Evolutionary conservation across 2,113 vertebrate genomes (phyloP), one percentile per base, ranked within the genome.

Genomic region (Hassar affinis): DNA sequence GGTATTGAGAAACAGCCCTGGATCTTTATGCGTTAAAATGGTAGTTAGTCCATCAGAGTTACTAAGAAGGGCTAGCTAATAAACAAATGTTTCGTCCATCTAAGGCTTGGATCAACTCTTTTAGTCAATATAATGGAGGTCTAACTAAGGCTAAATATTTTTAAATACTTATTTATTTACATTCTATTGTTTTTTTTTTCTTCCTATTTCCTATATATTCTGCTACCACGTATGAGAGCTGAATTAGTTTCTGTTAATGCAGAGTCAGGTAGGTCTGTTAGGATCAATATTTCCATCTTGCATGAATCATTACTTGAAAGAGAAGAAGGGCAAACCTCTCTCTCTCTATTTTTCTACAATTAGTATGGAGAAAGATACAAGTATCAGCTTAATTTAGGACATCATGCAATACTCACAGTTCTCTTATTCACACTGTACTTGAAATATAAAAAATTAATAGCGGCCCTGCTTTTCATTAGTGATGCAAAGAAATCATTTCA

Each of bases 201-300:
- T 7, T 20, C 4, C 1, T 8, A 38, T 17, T 49, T 9, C 17
- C 33, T 49, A 49, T 49, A 49, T 8, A 49, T 72, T 4, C 11
- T 49, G 45, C 69, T 17, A 49, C n/a, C 42, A 49, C 15, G 25
- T 27, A 25, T 49, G 69, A 62, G 27, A 14, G 6, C 0, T 1
- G 61, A 64, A 33, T 64, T 64, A 22, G 35, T 20, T 69, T 69
- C 66, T 42, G 66, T 2, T 69, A 42, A 69, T 69, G 35, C 35
- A 74, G 11, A 51, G 45, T 27, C 45, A 51, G 45, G n/a, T 30
- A 18, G 25, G 69, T 49, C 11, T 72, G n/a, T 18, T 27, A 27
- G 71, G 71, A 74, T 49, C 42, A 51, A 74, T 74, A 74, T 51
- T 30, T 30, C 6, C 72, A 75, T 52, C 27, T 75, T 33, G 49